Evolutionary conservation across 2,113 vertebrate genomes (phyloP), one percentile per base, ranked within the genome.

Genomic region (Platysternon megacephalum): DNA sequence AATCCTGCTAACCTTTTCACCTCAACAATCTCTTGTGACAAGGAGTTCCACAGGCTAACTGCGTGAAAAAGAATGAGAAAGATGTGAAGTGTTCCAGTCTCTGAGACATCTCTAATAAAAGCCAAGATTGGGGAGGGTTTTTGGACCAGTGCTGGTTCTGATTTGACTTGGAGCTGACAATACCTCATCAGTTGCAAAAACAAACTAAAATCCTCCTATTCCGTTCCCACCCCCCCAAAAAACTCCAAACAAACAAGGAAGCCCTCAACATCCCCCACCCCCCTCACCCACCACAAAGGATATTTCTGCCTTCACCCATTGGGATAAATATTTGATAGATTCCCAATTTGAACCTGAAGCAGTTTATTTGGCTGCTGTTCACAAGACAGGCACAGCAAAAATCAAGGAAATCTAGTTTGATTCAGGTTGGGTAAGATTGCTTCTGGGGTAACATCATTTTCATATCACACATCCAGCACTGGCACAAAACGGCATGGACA

Each of bases 401-500:
- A 96, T 97, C 94, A 96, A 97, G 93, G 94, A 96, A 97, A 94
- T 94, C 84, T 78, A 4, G 9, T 91, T 96, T 84, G 90, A 96
- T 93, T 97, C 93, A 97, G 93, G 91, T 94, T 96, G 85, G 94
- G 55, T 94, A 94, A 93, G 95, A 97, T 81, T 96, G 92, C 93
- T 94, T 96, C 94, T 97, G 85, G 96, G 92, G 82, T 95, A 97
- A 91, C 90, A 96, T 94, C 19, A 92, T 94, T 94, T 95, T 88
- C 91, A 95, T 90, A 96, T 93, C 88, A 89, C 91, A 92, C 76
- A 96, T 98, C 97, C 82, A 96, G 97, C 97, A 97, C 97, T 98
- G 97, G 97, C 90, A 98, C 95, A 97, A 97, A 97, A 95, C 26
- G 92, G 97, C 96, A 98, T 96, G 97, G 97, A 97, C 95, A 98